Percentiles rank a stretch among this genome's conserved stretches.
These are phyloP conservation scores for Hydrochoerus hydrochaeris DNA, from an alignment of 2,113 vertebrate genomes.

Conservation along the genomic window DNA sequence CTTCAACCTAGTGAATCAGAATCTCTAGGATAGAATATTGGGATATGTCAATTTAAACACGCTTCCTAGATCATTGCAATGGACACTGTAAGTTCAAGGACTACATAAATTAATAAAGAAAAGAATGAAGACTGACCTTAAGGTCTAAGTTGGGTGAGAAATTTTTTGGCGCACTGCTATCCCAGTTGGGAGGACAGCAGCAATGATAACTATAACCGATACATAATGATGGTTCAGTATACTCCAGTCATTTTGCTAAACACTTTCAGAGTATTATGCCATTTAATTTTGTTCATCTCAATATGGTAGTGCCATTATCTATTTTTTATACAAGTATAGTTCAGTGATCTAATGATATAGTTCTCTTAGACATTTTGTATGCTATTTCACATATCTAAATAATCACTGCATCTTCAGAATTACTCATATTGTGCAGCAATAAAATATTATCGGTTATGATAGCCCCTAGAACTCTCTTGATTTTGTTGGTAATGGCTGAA, in stretches of 20 bases:
- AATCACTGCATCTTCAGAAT: slow-evolving; percentile 14
- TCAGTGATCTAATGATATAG: slow-evolving; percentile 20
- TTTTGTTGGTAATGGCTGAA: slow-evolving; percentile 41
- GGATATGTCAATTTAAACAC: slow-evolving; percentile 38
- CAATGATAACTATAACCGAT: not conserved
- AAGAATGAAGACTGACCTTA: not conserved
- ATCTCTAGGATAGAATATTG: not conserved
- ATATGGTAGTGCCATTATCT: not conserved
- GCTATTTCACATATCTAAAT: not conserved
- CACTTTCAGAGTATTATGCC: not conserved
- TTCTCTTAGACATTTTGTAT: not conserved
- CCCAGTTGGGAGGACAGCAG: not conserved
- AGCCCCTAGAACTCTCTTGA: slow-evolving; percentile 16
- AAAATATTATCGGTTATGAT: not conserved
- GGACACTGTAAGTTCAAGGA: not conserved
- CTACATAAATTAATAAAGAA: not conserved
- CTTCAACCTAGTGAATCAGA: not conserved
- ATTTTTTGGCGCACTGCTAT: not conserved
- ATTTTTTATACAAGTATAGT: slow-evolving; percentile 17
- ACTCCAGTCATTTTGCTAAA: slow-evolving; percentile 43
- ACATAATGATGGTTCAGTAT: not conserved
- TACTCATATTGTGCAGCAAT: not conserved
- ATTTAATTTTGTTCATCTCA: slow-evolving; percentile 44
- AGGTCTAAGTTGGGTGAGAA: not conserved
- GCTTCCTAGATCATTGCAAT: not conserved